A percentile compares a stretch with the other conserved stretches of the same genome.
Conservation (phyloP, 2,113 vertebrate species). For the Pitta sordida region DNA sequence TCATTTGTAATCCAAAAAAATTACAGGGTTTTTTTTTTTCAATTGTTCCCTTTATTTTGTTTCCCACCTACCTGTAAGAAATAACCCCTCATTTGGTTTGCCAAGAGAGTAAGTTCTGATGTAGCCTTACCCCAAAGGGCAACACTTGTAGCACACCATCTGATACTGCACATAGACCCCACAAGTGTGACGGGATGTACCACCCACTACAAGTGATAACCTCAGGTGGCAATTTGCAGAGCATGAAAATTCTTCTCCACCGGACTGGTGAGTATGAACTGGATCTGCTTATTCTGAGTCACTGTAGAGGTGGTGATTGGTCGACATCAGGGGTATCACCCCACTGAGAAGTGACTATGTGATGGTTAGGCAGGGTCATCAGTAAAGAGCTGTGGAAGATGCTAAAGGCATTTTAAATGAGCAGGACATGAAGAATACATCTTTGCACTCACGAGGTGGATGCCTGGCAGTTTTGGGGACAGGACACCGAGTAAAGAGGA, state of each 20-base stretch:
- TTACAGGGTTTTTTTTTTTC: background rate
- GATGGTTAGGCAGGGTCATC: background rate
- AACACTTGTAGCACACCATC: background rate
- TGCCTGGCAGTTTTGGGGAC: background rate
- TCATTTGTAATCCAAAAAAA: background rate
- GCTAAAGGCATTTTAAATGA: background rate
- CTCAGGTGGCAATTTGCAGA: background rate
- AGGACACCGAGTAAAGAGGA: background rate
- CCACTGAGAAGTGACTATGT: background rate
- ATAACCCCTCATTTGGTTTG: background rate
- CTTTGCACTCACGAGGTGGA: background rate
- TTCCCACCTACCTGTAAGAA: background rate
- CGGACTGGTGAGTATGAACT: background rate
- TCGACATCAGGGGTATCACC: background rate
- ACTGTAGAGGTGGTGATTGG: background rate
- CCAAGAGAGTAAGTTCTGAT: background rate
- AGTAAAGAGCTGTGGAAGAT: accelerated
- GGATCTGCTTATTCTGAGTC: background rate
- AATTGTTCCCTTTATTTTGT: background rate
- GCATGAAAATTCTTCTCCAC: background rate
- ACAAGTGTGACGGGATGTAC: background rate
- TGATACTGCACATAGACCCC: background rate
- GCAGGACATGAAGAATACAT: background rate
- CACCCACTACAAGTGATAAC: background rate
- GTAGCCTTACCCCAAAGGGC: background rate